A percentile compares a stretch with the other conserved stretches of the same genome.
Evolutionary conservation across 2,888 invertebrate species (phyloP).

Genomic region (Colostygia pectinataria): DNA sequence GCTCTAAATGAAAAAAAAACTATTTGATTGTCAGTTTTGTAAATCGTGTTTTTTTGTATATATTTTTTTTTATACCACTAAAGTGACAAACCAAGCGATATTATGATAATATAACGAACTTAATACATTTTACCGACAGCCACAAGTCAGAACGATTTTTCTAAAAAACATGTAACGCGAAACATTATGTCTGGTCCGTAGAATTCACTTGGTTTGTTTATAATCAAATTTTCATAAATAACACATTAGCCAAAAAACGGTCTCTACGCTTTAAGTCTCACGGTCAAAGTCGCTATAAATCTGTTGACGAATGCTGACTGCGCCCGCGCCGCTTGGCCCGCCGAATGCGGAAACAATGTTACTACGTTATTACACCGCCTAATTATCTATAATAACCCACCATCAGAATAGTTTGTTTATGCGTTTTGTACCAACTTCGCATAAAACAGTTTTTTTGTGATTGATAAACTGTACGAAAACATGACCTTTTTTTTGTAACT

Average conservation of each 20-base stretch:
- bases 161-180: too few species aligned
- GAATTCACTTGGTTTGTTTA: slow-evolving; percentile 67
- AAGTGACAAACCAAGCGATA: too few species aligned
- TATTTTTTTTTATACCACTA: too few species aligned
- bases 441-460: not conserved
- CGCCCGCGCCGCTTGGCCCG: slow-evolving; percentile 28
- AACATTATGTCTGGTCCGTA: slow-evolving; percentile 57
- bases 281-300: slow-evolving; percentile 79
- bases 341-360: slow-evolving; percentile 56
- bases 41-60: too few species aligned
- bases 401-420: slow-evolving; percentile 52
- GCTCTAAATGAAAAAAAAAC: too few species aligned
- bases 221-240: slow-evolving; percentile 79
- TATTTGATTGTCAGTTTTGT: too few species aligned
- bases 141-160: too few species aligned
- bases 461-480: slow-evolving; percentile 9
- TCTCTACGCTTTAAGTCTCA: slow-evolving; percentile 76
- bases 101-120: too few species aligned
- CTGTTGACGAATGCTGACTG: slow-evolving; percentile 60
- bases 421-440: slow-evolving; percentile 20
- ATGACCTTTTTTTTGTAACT: slow-evolving; percentile 1
- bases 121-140: too few species aligned
- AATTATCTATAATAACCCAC: slow-evolving; percentile 57
- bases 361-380: slow-evolving; percentile 54
- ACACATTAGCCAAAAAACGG: slow-evolving; percentile 77